These are phyloP conservation scores for Myotis pilosus DNA, from an alignment of 2,797 vertebrate genomes.

Conservation along the genomic window DNA sequence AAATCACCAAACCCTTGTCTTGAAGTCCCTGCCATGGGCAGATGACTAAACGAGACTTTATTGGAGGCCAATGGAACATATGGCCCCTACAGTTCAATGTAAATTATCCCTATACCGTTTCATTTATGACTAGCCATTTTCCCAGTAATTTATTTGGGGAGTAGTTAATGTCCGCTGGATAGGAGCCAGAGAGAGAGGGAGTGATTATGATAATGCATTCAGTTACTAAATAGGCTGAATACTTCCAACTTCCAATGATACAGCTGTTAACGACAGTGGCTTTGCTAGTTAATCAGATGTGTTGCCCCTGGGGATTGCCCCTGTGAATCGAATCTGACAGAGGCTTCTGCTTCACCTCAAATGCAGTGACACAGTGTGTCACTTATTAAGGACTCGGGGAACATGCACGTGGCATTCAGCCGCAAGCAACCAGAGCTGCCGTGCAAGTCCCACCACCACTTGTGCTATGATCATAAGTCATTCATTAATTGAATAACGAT, in stretches of 20 bases:
- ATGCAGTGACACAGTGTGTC: constrained; percentile 63
- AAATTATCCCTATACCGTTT: neutral
- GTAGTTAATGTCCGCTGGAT: constrained; percentile 52
- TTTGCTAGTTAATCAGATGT: constrained; percentile 72
- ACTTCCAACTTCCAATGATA: constrained; percentile 52
- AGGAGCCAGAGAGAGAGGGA: neutral
- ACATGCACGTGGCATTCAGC: constrained; percentile 44
- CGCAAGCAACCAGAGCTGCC: constrained; percentile 25
- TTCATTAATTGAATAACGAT: constrained; percentile 62
- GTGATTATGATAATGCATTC: constrained; percentile 65
- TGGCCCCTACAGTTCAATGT: too few relatives aligned
- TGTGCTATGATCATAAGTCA: constrained; percentile 19
- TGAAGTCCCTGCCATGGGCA: neutral
- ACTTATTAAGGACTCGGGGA: constrained; percentile 65
- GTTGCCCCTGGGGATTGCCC: constrained; percentile 69
- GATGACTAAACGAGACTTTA: neutral
- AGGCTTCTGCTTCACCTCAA: constrained; percentile 70
- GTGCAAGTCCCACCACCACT: neutral
- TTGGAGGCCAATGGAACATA: neutral
- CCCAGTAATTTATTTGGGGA: constrained; percentile 47
- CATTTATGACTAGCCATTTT: constrained; percentile 39
- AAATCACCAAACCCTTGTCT: neutral
- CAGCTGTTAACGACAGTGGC: constrained; percentile 64
- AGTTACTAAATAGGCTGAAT: constrained; percentile 56
- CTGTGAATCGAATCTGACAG: constrained; percentile 60